phyloP scores from a whole-genome alignment of 2,888 invertebrate genomes.

The Eilema sororculum region DNA sequence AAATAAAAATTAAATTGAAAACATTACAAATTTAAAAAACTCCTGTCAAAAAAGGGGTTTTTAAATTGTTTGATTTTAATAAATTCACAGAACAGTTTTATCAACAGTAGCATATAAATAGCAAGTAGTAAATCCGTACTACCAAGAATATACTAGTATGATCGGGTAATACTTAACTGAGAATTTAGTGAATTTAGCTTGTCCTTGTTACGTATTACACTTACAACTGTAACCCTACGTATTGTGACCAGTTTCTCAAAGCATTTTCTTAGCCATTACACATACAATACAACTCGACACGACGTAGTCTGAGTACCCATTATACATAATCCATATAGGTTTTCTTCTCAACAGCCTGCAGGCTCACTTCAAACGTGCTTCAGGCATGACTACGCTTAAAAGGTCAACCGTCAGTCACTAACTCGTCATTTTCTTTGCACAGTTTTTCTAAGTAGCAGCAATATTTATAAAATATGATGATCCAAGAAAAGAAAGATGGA shows the following conservation, averaged over 20 bases:
- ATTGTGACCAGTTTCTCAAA: background rate
- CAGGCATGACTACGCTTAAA: conserved; percentile 54
- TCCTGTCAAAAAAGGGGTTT: no score
- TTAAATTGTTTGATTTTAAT: no score
- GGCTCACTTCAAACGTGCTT: conserved; percentile 49
- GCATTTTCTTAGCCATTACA: conserved; percentile 1
- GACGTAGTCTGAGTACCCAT: conserved; percentile 25
- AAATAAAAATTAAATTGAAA: no score
- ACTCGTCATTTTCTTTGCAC: conserved; percentile 47
- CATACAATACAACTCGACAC: conserved; percentile 6
- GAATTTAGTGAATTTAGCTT: no score
- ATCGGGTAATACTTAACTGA: no score
- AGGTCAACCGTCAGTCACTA: conserved; percentile 56
- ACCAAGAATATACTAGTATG: no score
- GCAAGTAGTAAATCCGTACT: no score
- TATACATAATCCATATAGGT: conserved; percentile 40
- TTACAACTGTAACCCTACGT: background rate
- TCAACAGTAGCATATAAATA: no score
- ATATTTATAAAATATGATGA: background rate
- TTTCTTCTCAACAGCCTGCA: conserved; percentile 33
- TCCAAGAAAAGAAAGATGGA: no score
- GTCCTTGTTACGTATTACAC: no score
- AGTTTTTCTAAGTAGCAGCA: conserved; percentile 29
- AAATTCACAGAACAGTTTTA: no score
- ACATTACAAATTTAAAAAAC: no score